phyloP scores from a whole-genome alignment of 2,888 invertebrate genomes.

The Sphaerophoria taeniata region DNA sequence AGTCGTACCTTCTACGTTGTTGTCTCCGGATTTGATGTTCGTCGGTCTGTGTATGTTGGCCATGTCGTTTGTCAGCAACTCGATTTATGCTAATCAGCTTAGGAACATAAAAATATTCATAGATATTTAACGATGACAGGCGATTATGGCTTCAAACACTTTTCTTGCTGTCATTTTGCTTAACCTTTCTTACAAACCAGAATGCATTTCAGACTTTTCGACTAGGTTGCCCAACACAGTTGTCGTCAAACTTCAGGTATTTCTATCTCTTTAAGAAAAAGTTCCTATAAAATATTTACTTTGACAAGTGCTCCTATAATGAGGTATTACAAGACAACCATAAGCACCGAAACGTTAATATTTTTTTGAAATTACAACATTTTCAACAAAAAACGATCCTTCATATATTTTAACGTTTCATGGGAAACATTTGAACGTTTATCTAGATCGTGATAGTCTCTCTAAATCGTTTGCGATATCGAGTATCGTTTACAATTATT shows the following conservation, averaged over 20 bases:
- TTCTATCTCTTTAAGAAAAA: too few relatives aligned
- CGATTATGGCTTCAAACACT: too few relatives aligned
- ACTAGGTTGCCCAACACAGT: too few relatives aligned
- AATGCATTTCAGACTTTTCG: too few relatives aligned
- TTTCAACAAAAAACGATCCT: background rate
- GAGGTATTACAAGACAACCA: too few relatives aligned
- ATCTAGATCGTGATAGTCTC: slow-evolving; percentile 56
- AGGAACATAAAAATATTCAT: slow-evolving; percentile 9
- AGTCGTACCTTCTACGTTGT: slow-evolving; percentile 18
- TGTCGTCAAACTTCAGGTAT: too few relatives aligned
- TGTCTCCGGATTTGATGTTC: background rate
- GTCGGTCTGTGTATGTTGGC: background rate
- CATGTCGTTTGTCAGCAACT: slow-evolving; percentile 62
- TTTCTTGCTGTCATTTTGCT: too few relatives aligned
- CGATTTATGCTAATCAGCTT: slow-evolving; percentile 67
- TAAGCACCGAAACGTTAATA: slow-evolving; percentile 13
- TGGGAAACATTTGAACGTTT: slow-evolving; percentile 6
- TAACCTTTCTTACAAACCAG: too few relatives aligned
- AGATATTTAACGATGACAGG: background rate
- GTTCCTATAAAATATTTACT: too few relatives aligned
- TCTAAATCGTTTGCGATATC: slow-evolving; percentile 53
- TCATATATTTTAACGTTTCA: slow-evolving; percentile 30
- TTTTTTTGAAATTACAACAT: slow-evolving; percentile 29
- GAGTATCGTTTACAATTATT: slow-evolving; percentile 3
- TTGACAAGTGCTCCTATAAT: too few relatives aligned